These are phyloP conservation scores for Siphonodentalium dalli DNA, from an alignment of 2,888 invertebrate species.

Conservation along the genomic window DNA sequence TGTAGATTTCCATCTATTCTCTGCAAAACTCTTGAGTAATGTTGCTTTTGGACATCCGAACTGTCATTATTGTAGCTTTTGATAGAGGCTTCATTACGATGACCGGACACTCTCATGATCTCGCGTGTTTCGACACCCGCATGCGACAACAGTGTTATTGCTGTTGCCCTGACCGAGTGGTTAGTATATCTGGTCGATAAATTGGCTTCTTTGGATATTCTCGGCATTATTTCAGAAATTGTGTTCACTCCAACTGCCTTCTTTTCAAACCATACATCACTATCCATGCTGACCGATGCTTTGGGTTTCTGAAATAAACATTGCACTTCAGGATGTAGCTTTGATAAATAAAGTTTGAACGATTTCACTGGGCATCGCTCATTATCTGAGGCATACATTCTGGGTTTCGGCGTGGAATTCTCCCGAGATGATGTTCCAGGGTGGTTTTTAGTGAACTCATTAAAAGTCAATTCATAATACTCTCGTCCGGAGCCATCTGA, in stretches of 20 bases:
- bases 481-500: no score
- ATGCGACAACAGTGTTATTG: background rate
- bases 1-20: no score
- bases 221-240: no score
- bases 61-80: background rate
- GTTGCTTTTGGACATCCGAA: background rate
- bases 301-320: background rate
- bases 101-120: background rate
- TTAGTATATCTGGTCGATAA: background rate
- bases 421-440: background rate
- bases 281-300: background rate
- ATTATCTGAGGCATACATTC: conserved; percentile 1
- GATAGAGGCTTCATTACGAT: background rate
- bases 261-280: background rate
- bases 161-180: background rate
- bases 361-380: background rate
- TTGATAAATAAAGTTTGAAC: background rate
- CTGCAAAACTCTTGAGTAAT: background rate
- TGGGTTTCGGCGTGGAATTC: background rate
- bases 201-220: background rate
- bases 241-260: background rate
- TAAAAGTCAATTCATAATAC: background rate
- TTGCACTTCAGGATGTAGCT: background rate
- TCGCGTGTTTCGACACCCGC: background rate
- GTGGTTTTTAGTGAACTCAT: background rate